Base-by-base conservation (phyloP, 2,797 vertebrate genomes). In the Ptychadena robeensis region DNA sequence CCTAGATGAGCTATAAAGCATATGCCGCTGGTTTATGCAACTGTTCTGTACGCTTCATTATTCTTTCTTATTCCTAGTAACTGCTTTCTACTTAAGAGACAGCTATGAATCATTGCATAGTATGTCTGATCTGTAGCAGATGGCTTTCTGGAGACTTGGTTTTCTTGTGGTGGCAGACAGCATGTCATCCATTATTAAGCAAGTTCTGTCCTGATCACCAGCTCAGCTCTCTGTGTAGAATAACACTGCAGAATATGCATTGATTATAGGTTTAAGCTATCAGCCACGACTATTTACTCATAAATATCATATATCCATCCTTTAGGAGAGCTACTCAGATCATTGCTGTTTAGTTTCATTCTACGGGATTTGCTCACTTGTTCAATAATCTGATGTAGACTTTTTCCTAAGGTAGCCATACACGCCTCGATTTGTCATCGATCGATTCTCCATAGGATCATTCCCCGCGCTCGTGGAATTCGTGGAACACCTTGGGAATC, bases 171-270 rank as follows among this genome's bases (percentile, higher is more conserved):
- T 61, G 71, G 82, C 82, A 80, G 78, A 85, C 82, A 70, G 72
- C 32, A 69, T 85, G 78, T 85, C 78, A 80, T 85, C 48, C 57
- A 85, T 85, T 80, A 85, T 85, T 80, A 75, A 85, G 40, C 71
- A 80, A 75, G 35, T 31, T 75, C 65, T 76, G 48, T 65, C 71
- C 72, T 57, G 25, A 63, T 85, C 82, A 68, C 48, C 63, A 74
- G 69, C 25, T 48, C 64, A 32, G 14, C 35, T 63, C 72, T 14
- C 65, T 18, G 22, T 63, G 25, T 53, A 64, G 64, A 73, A 61
- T 66, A 80, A 80, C 37, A 63, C 48, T 72, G 53, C 69, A 22
- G 68, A 35, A 8, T 28, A 12, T 57, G 35, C 61, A 78, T 53
- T n/a, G 38, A 78, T 73, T 78, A 31, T 53, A 68, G 64, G 40